Percentiles rank a stretch among this genome's conserved stretches.
Conservation (phyloP, 2,797 vertebrate genomes). For the Steatocranus sp. region DNA sequence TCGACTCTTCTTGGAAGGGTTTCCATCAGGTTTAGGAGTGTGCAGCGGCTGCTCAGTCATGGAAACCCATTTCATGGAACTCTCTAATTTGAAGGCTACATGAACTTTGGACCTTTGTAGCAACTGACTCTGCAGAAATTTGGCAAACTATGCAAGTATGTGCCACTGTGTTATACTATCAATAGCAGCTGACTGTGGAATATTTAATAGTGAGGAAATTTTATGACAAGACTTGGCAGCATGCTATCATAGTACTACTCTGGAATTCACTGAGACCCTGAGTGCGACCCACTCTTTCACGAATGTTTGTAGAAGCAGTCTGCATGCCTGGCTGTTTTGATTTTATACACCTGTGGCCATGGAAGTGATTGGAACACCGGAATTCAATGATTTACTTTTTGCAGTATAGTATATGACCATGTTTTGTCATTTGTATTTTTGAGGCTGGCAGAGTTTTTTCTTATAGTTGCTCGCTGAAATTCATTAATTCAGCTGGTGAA, state of each 20-base stretch:
- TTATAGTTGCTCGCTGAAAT: background rate
- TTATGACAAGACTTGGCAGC: background rate
- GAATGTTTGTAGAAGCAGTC: background rate
- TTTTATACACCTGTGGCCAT: background rate
- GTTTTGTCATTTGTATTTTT: background rate
- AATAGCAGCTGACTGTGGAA: background rate
- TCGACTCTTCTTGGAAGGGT: accelerated
- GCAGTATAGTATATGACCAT: background rate
- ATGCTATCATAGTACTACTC: background rate
- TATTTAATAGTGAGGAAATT: background rate
- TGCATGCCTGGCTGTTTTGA: background rate
- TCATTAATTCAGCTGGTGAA: background rate
- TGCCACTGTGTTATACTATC: background rate
- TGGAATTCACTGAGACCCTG: background rate
- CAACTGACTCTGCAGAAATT: background rate
- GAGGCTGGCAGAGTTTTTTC: background rate
- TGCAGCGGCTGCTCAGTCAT: background rate
- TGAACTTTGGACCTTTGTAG: background rate
- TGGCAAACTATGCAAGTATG: background rate
- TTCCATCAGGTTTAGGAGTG: background rate
- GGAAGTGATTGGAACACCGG: background rate
- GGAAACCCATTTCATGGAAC: background rate
- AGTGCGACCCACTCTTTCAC: background rate
- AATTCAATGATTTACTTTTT: background rate
- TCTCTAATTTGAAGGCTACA: background rate